Evolutionary conservation across 2,797 vertebrate genomes (phyloP), one percentile per base, ranked within the genome.

Genomic region (Phylloscopus collybita): DNA sequence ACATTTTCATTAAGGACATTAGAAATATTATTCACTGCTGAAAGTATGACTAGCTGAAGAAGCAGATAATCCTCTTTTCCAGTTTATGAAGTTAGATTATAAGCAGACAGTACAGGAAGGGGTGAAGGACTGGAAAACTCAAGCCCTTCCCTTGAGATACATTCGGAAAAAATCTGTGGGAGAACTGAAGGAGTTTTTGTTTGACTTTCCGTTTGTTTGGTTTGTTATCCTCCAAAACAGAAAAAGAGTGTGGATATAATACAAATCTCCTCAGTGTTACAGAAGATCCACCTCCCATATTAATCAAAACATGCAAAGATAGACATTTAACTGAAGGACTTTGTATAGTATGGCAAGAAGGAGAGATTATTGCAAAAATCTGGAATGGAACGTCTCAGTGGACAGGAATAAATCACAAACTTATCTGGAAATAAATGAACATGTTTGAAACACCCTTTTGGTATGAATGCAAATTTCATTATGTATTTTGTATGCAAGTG

Each of bases 141-240:
- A 90, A 88, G 42, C 50, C 16, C 69, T 90, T 92, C 90, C 89
- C 80, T 67, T 80, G 93, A 88, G 95, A 93, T 88, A 76, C 60
- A 66, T 95, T 96, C 92, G 81, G 92, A 96, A 96, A 80, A 96
- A 69, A 70, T 95, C 61, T 83, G 92, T 95, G 92, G 89, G 88
- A 92, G 94, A 93, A 47, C 64, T 88, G 87, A 96, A 95, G 74
- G 82, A 85, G 79, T 65, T 91, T 89, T 92, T 94, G 86, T 97
- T 96, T 94, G 72, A 88, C 67, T 96, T 96, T 86, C 74, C 15
- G 0, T 88, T 91, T 96, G 75, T 80, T 95, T 92, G 59, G 76
- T 85, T 95, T 94, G 26, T 90, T 91, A 36, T 40, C 81, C 49
- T 73, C 72, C 61, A 71, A 86, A 88, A 59, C 45, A 94, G 53